A percentile compares a stretch with the other conserved stretches of the same genome.
Evolutionary conservation across 2,113 vertebrate species (phyloP).

Genomic region (Serranochromis macrocephalus): DNA sequence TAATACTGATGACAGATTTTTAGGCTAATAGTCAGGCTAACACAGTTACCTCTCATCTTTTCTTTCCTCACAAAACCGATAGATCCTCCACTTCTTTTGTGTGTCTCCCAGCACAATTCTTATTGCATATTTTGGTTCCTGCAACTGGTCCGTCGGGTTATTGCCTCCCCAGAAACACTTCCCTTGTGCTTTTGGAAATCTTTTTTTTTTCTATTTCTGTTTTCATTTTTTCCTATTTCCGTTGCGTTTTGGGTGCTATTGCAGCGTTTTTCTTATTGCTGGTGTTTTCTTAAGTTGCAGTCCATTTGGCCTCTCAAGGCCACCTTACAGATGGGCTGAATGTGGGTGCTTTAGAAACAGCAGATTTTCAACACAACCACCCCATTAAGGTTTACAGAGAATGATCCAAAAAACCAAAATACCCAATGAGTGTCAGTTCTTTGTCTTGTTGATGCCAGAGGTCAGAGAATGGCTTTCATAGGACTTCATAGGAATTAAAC

Average conservation of each 20-base stretch:
- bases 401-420: neutral
- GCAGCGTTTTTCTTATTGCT: neutral
- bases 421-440: neutral
- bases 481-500: neutral
- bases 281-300: neutral
- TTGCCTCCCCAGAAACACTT: neutral
- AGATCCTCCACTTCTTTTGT: neutral
- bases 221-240: neutral
- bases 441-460: neutral
- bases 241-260: accelerated
- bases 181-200: neutral
- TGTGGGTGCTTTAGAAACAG: neutral
- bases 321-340: neutral
- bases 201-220: neutral
- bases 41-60: neutral
- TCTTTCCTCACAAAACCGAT: neutral
- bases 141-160: accelerated
- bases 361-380: neutral
- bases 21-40: neutral
- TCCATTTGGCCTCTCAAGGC: neutral
- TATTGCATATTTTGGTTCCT: neutral
- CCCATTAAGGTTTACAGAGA: neutral
- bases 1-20: neutral
- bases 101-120: neutral
- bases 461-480: neutral